Conservation (phyloP, 2,113 vertebrate genomes). For the Numenius arquata region DNA sequence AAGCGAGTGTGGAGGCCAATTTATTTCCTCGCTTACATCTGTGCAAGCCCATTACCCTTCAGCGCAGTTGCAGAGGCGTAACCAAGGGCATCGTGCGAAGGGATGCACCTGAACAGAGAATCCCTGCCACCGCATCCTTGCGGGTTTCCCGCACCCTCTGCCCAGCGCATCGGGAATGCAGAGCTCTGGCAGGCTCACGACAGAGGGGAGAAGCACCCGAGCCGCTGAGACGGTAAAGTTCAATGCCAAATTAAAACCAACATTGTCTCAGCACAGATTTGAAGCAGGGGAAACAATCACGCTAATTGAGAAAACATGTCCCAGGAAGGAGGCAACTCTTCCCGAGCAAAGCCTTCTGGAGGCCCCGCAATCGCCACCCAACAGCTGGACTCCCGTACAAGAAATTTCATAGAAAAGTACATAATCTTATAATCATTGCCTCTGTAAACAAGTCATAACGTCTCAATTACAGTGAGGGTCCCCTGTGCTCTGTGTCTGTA, state of each 20-base stretch:
- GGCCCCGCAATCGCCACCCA: background rate
- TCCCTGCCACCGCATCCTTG: background rate
- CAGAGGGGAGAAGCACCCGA: background rate
- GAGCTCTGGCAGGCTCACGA: background rate
- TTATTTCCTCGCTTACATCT: background rate
- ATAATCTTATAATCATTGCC: background rate
- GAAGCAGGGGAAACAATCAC: background rate
- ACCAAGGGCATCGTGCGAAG: background rate
- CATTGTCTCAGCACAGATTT: background rate
- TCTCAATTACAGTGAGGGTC: background rate
- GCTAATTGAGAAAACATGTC: background rate
- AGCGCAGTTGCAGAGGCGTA: background rate
- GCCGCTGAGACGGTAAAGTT: background rate
- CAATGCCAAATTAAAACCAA: background rate
- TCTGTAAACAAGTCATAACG: conserved; percentile 43
- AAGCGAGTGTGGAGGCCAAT: background rate
- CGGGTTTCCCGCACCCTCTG: background rate
- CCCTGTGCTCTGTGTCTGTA: background rate
- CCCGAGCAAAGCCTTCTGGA: background rate
- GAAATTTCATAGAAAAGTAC: background rate
- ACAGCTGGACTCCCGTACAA: conserved; percentile 14
- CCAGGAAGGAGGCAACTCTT: background rate
- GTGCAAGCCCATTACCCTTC: background rate
- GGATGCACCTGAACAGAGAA: rapidly evolving
- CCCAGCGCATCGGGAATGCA: rapidly evolving